Evolutionary conservation across 2,797 vertebrate genomes (phyloP).

Genomic region (Enteromius paludinosus): DNA sequence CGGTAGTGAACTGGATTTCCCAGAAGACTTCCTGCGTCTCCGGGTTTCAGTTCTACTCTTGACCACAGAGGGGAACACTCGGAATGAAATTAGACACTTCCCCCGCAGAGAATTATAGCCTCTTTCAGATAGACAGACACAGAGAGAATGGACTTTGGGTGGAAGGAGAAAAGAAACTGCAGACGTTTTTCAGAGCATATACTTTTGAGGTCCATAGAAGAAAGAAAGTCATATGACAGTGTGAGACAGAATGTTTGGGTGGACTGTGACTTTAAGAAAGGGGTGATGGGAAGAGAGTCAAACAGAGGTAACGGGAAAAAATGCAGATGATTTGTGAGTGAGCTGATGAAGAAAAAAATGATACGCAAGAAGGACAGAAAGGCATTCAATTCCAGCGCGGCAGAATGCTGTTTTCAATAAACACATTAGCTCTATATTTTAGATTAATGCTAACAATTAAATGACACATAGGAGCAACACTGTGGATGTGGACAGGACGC

Average conservation of each 20-base stretch:
- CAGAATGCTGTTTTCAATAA: slow-evolving; percentile 48
- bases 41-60: slow-evolving; percentile 53
- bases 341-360: slow-evolving; percentile 12
- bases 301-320: background rate
- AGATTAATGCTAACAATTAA: slow-evolving; percentile 73
- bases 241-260: background rate
- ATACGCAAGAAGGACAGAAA: background rate
- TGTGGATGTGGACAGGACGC: slow-evolving; percentile 57
- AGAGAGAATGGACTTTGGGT: slow-evolving; percentile 19
- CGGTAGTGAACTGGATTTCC: slow-evolving; percentile 53
- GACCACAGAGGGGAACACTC: slow-evolving; percentile 51
- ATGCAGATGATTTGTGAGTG: background rate
- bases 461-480: slow-evolving; percentile 66
- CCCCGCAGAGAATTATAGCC: slow-evolving; percentile 28
- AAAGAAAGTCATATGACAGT: background rate
- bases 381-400: background rate
- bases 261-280: background rate
- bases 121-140: slow-evolving; percentile 17
- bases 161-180: slow-evolving; percentile 20
- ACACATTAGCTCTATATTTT: slow-evolving; percentile 65
- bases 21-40: slow-evolving; percentile 44
- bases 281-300: background rate
- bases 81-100: slow-evolving; percentile 49
- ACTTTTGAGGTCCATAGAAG: background rate
- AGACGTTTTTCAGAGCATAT: background rate